Evolutionary conservation across 2,113 vertebrate genomes (phyloP).

Genomic region (Eurystomus gularis): DNA sequence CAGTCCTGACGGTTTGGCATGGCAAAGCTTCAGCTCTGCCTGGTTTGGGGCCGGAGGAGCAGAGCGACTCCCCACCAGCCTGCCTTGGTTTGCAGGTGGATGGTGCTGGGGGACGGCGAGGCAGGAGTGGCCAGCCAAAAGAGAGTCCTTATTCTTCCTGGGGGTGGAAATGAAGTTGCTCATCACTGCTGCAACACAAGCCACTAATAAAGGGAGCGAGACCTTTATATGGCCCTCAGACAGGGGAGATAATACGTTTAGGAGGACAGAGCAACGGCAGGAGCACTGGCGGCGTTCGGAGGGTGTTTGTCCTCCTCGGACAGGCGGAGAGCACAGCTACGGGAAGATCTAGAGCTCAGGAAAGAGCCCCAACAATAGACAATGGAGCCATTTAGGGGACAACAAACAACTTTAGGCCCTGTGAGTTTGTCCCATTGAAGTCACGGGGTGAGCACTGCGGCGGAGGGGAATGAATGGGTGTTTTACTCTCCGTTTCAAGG

Average conservation of each 20-base stretch:
- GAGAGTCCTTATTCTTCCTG: not conserved
- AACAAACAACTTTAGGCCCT: constrained; percentile 51
- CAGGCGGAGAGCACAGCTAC: not conserved
- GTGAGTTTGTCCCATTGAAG: not conserved
- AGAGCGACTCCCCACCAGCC: not conserved
- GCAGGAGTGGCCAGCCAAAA: not conserved
- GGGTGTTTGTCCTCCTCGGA: not conserved
- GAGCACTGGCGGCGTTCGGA: not conserved
- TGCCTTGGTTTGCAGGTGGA: not conserved
- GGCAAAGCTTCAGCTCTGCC: not conserved
- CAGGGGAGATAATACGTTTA: not conserved
- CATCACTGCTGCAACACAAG: not conserved
- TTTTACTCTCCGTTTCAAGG: not conserved
- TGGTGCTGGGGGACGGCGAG: not conserved
- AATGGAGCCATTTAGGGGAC: constrained; percentile 46
- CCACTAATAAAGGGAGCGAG: not conserved
- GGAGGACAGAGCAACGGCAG: not conserved
- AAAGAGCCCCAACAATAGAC: constrained; percentile 49
- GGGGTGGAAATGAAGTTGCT: fast-evolving
- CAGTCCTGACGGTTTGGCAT: not conserved
- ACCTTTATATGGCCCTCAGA: not conserved
- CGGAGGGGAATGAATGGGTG: not conserved
- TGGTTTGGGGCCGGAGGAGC: not conserved
- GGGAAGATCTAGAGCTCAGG: constrained; percentile 13
- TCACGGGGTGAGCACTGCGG: constrained; percentile 2